Conservation (phyloP, 1,140 invertebrate species). For the Meloidogyne chitwoodi region DNA sequence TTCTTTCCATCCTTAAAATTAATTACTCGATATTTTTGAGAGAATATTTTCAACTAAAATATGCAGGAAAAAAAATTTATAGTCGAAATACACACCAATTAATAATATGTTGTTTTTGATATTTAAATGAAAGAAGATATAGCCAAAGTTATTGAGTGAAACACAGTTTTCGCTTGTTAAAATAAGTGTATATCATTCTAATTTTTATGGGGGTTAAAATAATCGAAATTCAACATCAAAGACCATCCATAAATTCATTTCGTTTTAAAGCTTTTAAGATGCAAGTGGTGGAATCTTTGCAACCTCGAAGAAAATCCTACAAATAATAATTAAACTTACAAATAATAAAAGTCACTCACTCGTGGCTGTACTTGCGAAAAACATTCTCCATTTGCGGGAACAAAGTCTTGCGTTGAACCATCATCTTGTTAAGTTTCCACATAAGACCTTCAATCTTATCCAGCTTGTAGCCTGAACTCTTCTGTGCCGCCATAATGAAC, state of each 20-base stretch:
- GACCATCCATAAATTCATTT: background rate
- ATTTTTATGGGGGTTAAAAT: background rate
- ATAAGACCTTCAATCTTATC: constrained; percentile 73
- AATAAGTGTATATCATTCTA: background rate
- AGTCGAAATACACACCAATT: background rate
- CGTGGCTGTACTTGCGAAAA: constrained; percentile 87
- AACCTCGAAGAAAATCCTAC: constrained; percentile 74
- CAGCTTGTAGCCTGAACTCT: constrained; percentile 73
- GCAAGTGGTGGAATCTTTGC: constrained; percentile 62
- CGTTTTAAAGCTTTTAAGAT: background rate
- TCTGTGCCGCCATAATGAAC: constrained; percentile 67
- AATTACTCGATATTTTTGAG: background rate
- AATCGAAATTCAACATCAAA: background rate
- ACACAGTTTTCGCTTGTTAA: background rate
- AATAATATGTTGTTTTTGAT: background rate
- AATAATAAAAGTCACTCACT: constrained; percentile 52
- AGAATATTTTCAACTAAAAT: background rate
- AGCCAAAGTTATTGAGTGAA: background rate
- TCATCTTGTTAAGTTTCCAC: constrained; percentile 71
- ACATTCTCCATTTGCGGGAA: constrained; percentile 77
- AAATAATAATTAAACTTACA: constrained; percentile 45
- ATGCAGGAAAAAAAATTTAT: background rate
- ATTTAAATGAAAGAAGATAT: background rate
- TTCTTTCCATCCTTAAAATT: background rate
- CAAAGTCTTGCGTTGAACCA: constrained; percentile 66